Conservation (phyloP, 2,113 vertebrate species). For the Pontoporia blainvillei region DNA sequence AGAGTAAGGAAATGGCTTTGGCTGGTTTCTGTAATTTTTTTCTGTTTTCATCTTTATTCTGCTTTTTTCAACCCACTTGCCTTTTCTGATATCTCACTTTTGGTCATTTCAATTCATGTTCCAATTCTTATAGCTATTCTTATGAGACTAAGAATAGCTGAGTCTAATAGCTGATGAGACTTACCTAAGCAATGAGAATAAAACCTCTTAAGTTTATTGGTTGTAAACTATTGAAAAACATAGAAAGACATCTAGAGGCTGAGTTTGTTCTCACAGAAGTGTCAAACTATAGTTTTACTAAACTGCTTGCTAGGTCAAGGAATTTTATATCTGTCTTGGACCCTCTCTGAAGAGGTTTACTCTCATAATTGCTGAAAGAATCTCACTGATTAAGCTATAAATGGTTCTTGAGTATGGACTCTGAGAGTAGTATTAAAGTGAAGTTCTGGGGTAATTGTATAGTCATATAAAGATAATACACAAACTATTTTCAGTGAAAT, state of each 20-base stretch:
- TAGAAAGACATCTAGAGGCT: neutral
- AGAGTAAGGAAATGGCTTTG: neutral
- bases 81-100: slow-evolving; percentile 17
- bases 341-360: neutral
- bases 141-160: neutral
- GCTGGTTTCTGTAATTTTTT: neutral
- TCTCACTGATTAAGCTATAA: slow-evolving; percentile 17
- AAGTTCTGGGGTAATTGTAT: neutral
- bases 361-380: slow-evolving; percentile 12
- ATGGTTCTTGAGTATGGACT: neutral
- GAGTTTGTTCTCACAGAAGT: neutral
- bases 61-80: neutral
- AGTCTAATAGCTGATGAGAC: no score
- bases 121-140: neutral
- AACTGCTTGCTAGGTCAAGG: slow-evolving; percentile 29
- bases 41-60: neutral
- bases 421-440: neutral
- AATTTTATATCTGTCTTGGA: slow-evolving; percentile 30
- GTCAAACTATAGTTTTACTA: slow-evolving; percentile 11
- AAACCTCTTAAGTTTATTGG: neutral
- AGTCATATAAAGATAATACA: neutral
- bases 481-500: slow-evolving; percentile 14
- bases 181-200: neutral
- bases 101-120: neutral
- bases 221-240: neutral